These are phyloP conservation scores for Euplagia quadripunctaria DNA, from an alignment of 2,888 invertebrate genomes.

Conservation along the genomic window DNA sequence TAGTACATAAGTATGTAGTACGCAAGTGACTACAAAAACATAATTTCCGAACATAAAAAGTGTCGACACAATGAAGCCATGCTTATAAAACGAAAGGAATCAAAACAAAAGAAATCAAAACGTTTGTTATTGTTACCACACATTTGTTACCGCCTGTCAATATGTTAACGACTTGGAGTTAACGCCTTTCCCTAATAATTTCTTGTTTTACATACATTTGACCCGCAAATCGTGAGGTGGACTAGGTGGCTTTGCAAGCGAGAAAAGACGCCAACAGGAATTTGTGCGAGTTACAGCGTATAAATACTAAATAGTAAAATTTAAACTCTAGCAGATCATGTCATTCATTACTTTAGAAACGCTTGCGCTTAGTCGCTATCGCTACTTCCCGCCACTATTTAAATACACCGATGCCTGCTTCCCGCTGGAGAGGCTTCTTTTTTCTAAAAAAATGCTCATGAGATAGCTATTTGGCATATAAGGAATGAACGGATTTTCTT, in stretches of 20 bases:
- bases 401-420: not conserved
- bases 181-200: constrained; percentile 56
- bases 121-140: constrained; percentile 65
- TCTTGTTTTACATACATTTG: constrained; percentile 56
- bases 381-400: not conserved
- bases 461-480: not conserved
- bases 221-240: constrained; percentile 34
- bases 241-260: constrained; percentile 30
- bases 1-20: constrained; percentile 15
- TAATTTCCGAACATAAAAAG: constrained; percentile 31
- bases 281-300: not conserved
- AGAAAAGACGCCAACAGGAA: not conserved
- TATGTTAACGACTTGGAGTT: constrained; percentile 57
- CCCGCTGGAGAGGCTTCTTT: not conserved
- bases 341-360: not conserved
- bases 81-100: constrained; percentile 62
- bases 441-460: not conserved
- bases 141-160: constrained; percentile 61
- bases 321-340: not conserved
- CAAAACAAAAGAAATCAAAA: constrained; percentile 56
- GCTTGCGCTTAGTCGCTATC: not conserved
- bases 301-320: not conserved
- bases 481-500: not conserved
- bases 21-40: constrained; percentile 17
- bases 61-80: constrained; percentile 62